Evolutionary conservation across 2,113 vertebrate genomes (phyloP), one percentile per base, ranked within the genome.

Genomic region (Cebus imitator): DNA sequence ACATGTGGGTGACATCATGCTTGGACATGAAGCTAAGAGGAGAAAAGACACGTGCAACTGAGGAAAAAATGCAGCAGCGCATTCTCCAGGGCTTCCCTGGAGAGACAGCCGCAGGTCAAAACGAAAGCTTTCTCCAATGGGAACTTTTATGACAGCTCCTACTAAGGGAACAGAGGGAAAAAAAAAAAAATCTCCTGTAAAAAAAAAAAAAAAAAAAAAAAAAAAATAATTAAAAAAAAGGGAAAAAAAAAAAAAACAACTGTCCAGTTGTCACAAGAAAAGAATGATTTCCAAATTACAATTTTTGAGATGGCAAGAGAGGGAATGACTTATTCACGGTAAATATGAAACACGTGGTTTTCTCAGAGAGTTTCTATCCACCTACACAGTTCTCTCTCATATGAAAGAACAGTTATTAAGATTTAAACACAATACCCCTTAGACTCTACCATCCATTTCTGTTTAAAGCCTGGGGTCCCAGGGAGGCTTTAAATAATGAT

Each of bases 291-390:
- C 88, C 72, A 97, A 96, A 96, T 96, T 94, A 92, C 1, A 14
- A 23, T 48, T 86, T 95, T 96, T 93, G 94, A 96, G 35, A 97
- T 40, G 81, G 45, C 93, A 97, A 84, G 2, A 96, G n/a, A 97
- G 48, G 83, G 43, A 94, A 97, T 84, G 2, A 96, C 52, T 97
- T 96, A 87, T 4, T 8, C 11, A 4, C 8, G 43, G 23, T 82
- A 96, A 94, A 97, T 68, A 3, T 43, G 78, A 98, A 98, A 95
- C 6, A 72, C 72, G 94, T 91, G 12, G 23, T 18, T 95, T 97
- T 58, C 90, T 95, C 87, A n/a, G 37, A 9, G 8, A 32, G 43
- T 43, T 90, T 86, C 3, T 84, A 68, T 92, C 79, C 25, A 55
- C 61, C 32, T 48, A 43, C 13, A 70, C 14, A 87, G 86, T 45